These are phyloP conservation scores for Cepaea nemoralis DNA, from an alignment of 1,140 invertebrate genomes.

Conservation along the genomic window DNA sequence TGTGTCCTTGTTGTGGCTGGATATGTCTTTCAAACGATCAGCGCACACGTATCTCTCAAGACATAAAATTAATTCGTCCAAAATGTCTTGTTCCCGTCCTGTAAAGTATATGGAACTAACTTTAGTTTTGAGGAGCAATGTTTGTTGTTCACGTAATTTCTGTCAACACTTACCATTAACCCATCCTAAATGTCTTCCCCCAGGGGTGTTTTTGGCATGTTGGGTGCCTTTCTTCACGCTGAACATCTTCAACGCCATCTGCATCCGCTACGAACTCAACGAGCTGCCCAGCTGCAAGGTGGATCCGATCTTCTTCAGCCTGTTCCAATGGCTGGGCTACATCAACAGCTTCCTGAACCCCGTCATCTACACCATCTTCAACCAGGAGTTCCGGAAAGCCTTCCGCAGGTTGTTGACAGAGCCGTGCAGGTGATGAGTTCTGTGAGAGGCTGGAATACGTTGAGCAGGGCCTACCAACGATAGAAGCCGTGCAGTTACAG, in stretches of 20 bases:
- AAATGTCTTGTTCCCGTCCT: no score
- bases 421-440: conserved; percentile 48
- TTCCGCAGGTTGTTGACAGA: conserved; percentile 91
- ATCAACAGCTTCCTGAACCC: conserved; percentile 98
- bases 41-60: no score
- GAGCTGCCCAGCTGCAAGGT: conserved; percentile 61
- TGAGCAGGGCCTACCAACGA: no score
- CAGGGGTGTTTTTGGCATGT: conserved; percentile 95
- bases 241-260: conserved; percentile 95
- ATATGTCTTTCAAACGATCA: no score
- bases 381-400: conserved; percentile 98
- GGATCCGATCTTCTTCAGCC: conserved; percentile 74
- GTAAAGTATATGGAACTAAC: no score
- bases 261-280: conserved; percentile 75
- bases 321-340: conserved; percentile 98
- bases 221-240: conserved; percentile 99
- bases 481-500: no score
- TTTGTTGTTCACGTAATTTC: no score
- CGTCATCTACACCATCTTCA: conserved; percentile 99
- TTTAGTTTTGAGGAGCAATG: no score
- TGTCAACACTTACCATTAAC: no score
- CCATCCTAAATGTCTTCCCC: conserved; percentile 35
- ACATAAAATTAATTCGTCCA: no score
- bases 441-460: no score
- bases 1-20: no score